These are phyloP conservation scores for Nansenia antarctica DNA, from an alignment of 2,113 vertebrate genomes.

Conservation along the genomic window DNA sequence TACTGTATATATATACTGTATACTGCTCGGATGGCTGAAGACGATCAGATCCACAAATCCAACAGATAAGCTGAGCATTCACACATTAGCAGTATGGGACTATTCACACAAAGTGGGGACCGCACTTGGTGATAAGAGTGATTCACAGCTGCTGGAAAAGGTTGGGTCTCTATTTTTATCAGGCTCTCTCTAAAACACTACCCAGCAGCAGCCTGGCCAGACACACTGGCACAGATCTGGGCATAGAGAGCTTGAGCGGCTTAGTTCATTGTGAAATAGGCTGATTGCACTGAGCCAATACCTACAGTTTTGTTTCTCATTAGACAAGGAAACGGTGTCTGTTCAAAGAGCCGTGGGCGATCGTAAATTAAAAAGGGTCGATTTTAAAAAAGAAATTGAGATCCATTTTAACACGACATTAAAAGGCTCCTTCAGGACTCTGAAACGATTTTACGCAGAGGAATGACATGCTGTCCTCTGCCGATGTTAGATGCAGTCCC, in stretches of 20 bases:
- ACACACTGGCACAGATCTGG: constrained; percentile 17
- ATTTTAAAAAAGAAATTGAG: neutral
- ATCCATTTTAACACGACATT: neutral
- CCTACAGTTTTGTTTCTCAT: neutral
- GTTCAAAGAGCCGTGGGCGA: constrained; percentile 15
- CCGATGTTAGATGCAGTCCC: neutral
- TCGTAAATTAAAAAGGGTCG: neutral
- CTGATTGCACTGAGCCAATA: constrained; percentile 2
- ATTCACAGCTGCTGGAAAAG: constrained; percentile 25
- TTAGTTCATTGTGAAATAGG: constrained; percentile 21
- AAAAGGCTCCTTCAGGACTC: constrained; percentile 2
- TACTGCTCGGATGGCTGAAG: no score
- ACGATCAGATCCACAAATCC: no score
- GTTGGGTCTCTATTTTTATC: constrained; percentile 12
- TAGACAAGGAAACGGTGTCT: constrained; percentile 29
- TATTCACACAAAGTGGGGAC: no score
- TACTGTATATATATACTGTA: no score
- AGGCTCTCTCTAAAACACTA: neutral
- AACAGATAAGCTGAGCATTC: no score
- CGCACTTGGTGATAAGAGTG: neutral
- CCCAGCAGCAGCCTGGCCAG: neutral
- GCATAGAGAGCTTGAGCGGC: constrained; percentile 14
- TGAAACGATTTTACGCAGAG: neutral
- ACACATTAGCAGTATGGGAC: no score
- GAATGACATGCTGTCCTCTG: no score